phyloP scores from a whole-genome alignment of 2,797 vertebrate genomes.

The Cyclura pinguis region DNA sequence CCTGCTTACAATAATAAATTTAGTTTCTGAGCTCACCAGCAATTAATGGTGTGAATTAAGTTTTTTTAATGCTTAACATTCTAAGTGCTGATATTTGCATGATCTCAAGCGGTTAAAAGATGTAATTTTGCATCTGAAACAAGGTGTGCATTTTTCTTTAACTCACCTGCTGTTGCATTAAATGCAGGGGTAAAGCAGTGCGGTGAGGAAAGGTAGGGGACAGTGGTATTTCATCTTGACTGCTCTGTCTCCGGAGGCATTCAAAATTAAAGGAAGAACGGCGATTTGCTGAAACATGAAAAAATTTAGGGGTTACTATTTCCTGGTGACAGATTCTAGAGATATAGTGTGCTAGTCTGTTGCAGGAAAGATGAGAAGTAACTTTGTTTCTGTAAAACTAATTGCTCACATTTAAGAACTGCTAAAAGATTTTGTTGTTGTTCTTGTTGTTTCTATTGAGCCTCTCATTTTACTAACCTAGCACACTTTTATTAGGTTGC shows the following conservation, averaged over 20 bases:
- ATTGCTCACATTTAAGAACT: not conserved
- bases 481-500: not conserved
- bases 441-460: not conserved
- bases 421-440: not conserved
- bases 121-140: not conserved
- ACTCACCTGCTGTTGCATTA: conserved; percentile 98
- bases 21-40: no score
- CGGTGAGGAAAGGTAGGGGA: conserved; percentile 89
- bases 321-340: not conserved
- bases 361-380: not conserved
- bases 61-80: no score
- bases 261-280: conserved; percentile 99
- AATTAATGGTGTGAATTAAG: no score
- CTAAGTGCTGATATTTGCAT: not conserved
- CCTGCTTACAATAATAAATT: no score
- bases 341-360: not conserved
- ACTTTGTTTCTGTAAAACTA: not conserved
- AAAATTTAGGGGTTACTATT: conserved; percentile 34
- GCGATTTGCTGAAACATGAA: conserved; percentile 84
- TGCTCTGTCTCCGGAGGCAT: conserved; percentile 96
- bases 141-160: not conserved
- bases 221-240: conserved; percentile 90
- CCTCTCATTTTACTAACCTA: not conserved
- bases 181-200: conserved; percentile 94
- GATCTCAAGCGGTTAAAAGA: not conserved